Conservation (phyloP, 1,140 invertebrate species). For the Potamilus streckersoni region DNA sequence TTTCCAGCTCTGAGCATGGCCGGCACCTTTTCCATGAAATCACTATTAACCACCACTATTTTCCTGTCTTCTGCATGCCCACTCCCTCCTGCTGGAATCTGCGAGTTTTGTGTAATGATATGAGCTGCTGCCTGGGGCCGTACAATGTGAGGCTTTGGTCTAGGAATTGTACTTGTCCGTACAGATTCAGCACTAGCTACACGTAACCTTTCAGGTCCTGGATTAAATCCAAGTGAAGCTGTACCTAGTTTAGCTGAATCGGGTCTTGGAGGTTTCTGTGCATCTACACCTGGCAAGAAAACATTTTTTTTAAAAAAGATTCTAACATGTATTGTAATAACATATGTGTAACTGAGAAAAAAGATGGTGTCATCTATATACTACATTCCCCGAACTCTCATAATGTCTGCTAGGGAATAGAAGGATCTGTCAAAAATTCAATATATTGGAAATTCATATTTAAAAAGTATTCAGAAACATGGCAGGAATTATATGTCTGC, state of each 20-base stretch:
- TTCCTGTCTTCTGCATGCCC: conserved; percentile 27
- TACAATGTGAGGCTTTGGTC: conserved; percentile 37
- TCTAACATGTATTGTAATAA: too few relatives aligned
- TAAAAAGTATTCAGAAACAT: too few relatives aligned
- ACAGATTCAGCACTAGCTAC: conserved; percentile 43
- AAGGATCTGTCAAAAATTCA: too few relatives aligned
- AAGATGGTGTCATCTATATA: too few relatives aligned
- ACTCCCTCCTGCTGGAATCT: conserved; percentile 26
- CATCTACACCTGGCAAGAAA: conserved; percentile 10
- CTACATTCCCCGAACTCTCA: too few relatives aligned
- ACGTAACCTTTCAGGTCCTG: conserved; percentile 12
- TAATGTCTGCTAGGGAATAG: too few relatives aligned
- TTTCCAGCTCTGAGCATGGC: conserved; percentile 29
- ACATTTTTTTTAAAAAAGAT: too few relatives aligned
- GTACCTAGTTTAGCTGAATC: conserved; percentile 39
- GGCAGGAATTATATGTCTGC: too few relatives aligned
- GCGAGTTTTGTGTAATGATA: conserved; percentile 51
- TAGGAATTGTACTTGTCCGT: conserved; percentile 27
- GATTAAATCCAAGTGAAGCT: background rate
- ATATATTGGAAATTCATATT: too few relatives aligned
- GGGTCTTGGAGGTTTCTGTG: conserved; percentile 36
- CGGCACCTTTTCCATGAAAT: conserved; percentile 56
- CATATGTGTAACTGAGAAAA: too few relatives aligned
- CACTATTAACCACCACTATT: conserved; percentile 50
- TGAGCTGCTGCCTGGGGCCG: conserved; percentile 56